phyloP scores from a whole-genome alignment of 2,888 invertebrate genomes.

The Ametastegia equiseti region DNA sequence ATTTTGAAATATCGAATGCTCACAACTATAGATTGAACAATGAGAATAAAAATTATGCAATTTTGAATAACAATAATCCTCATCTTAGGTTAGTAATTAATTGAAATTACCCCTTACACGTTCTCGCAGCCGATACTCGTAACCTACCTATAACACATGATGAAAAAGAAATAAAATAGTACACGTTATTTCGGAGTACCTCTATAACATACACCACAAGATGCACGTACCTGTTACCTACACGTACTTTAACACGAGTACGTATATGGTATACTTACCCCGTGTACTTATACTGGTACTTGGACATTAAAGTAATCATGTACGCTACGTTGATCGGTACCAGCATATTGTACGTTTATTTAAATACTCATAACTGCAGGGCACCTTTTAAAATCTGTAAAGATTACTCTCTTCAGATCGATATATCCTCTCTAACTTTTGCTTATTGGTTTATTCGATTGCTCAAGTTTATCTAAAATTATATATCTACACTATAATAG shows the following conservation, averaged over 20 bases:
- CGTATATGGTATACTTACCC: too few species aligned
- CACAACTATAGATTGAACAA: constrained; percentile 8
- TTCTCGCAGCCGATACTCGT: constrained; percentile 34
- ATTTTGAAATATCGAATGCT: constrained; percentile 40
- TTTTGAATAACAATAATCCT: constrained; percentile 44
- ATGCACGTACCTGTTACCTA: not conserved
- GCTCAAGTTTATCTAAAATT: constrained; percentile 28
- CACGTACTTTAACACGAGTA: too few species aligned
- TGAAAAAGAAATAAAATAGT: not conserved
- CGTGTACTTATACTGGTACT: not conserved
- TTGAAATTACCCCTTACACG: constrained; percentile 16
- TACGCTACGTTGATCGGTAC: not conserved
- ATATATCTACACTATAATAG: not conserved
- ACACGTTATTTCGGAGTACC: constrained; percentile 6
- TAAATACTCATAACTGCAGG: not conserved
- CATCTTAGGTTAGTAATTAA: constrained; percentile 7
- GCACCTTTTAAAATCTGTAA: not conserved
- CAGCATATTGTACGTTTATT: too few species aligned
- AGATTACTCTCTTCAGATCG: not conserved
- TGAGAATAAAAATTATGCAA: not conserved
- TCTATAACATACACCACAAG: constrained; percentile 2
- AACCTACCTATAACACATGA: not conserved
- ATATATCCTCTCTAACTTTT: constrained; percentile 18
- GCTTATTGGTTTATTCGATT: constrained; percentile 16
- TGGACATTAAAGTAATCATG: not conserved